Base-by-base conservation (phyloP, 2,113 vertebrate species). In the Microtus ochrogaster region DNA sequence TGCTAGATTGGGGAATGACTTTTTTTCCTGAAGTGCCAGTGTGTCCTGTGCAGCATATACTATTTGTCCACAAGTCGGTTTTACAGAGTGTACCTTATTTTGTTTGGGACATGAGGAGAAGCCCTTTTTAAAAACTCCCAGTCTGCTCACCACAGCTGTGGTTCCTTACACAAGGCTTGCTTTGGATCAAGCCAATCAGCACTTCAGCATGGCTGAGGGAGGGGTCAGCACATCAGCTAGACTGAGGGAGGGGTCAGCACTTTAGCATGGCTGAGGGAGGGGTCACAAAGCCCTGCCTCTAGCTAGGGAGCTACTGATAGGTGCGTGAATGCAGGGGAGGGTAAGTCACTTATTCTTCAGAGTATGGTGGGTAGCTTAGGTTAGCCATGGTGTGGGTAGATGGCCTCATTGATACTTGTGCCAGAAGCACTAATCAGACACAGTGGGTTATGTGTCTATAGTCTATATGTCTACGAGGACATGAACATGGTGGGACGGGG, bases 1-100 rank as follows among this genome's bases (percentile, higher is more conserved):
- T 91, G 26, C 58, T 49, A 92, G 39, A 88, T 66, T 77, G 92
- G 87, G 70, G n/a, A 88, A 92, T 72, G 66, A 14, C 36, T 28
- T 70, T 22, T 26, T 30, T 30, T 76, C 78, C 58, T 68, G 44
- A 9, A 13, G n/a, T 91, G 5, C 79, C 73, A 44, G 24, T 68
- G n/a, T 72, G 19, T 85, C 52, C 33, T 72, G 5, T 65, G 44
- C 30, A 82, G 55, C 55, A 81, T 76, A 90, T 3, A 7, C n/a
- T 76, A 73, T 77, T 93, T 89, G 66, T 93, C 16, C 79, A 49
- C 77, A 91, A 39, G 83, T 78, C 2, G 0, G 1, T 65, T 88
- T 74, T 76, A 73, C 81, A 19, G 21, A 73, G 44, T 30, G 83
- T 79, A 39, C 28, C 70, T 28, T 72, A n/a, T 21, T 65, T 66